These are phyloP conservation scores for Corella eumyota DNA, from an alignment of 23 tunicate species.

Conservation along the genomic window DNA sequence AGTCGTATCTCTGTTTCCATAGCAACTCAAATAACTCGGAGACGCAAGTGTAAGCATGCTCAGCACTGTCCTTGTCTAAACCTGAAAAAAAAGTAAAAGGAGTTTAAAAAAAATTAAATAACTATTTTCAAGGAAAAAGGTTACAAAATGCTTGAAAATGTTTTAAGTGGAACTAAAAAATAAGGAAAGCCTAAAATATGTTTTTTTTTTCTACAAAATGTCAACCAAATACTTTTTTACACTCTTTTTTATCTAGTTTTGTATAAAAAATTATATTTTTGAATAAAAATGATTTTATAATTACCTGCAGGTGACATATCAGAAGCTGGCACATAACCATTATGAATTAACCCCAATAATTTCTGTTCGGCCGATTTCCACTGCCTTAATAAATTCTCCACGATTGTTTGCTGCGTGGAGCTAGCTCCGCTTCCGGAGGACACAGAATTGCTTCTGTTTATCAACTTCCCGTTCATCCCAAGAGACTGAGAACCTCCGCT, in stretches of 20 bases:
- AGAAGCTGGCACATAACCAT: conserved; percentile 82
- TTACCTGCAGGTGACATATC: conserved; percentile 88
- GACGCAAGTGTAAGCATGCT: conserved; percentile 85
- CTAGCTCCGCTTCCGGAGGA: conserved; percentile 17
- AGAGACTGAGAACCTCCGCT: conserved; percentile 10
- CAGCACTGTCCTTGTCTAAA: conserved; percentile 83
- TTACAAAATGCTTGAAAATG: too few species aligned
- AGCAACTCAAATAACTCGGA: conserved; percentile 72
- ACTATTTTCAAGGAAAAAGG: too few species aligned
- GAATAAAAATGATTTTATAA: not conserved
- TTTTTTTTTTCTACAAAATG: not conserved
- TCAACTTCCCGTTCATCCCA: conserved; percentile 4
- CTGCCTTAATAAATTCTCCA: conserved; percentile 53
- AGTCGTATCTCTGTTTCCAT: conserved; percentile 75
- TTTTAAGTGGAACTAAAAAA: too few species aligned
- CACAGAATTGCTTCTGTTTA: conserved; percentile 11
- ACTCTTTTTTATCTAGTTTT: not conserved
- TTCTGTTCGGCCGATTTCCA: conserved; percentile 76
- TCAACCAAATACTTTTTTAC: not conserved
- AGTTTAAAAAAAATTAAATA: not conserved
- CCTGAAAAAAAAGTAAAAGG: conserved; percentile 15
- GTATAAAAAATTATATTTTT: not conserved
- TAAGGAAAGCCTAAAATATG: not conserved
- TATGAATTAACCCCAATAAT: conserved; percentile 61
- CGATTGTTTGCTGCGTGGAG: conserved; percentile 47